phyloP scores from a whole-genome alignment of 2,113 vertebrate genomes.

The Theristicus caerulescens region DNA sequence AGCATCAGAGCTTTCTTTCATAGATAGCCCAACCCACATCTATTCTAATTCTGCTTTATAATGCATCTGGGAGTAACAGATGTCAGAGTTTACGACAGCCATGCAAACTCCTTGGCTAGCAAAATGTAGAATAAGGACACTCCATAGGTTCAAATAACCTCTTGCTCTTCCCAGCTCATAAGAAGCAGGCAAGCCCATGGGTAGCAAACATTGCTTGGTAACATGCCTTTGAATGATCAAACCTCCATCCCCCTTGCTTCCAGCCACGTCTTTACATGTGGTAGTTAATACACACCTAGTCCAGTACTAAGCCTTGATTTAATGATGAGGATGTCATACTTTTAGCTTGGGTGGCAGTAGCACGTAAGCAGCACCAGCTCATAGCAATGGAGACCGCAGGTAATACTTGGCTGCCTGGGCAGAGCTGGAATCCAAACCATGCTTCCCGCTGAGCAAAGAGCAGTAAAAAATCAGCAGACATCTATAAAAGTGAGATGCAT shows the following conservation, averaged over 20 bases:
- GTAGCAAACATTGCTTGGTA: neutral
- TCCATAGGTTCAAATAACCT: neutral
- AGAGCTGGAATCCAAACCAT: neutral
- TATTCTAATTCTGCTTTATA: neutral
- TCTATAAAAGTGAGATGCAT: neutral
- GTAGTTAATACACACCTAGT: neutral
- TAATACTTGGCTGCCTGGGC: neutral
- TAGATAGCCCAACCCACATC: neutral
- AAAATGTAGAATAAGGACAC: neutral
- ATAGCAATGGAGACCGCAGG: neutral
- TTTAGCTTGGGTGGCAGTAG: neutral
- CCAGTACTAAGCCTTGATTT: neutral
- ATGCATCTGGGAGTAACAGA: neutral
- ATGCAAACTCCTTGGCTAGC: neutral
- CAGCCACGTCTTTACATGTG: neutral
- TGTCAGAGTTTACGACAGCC: neutral
- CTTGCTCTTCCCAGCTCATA: neutral
- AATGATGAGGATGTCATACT: neutral
- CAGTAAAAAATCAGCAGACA: neutral
- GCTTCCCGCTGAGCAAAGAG: neutral
- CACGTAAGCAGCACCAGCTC: neutral
- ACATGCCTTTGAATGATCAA: neutral
- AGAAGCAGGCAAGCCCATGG: accelerated
- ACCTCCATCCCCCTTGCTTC: neutral
- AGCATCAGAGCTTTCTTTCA: neutral